Evolutionary conservation across 2,888 invertebrate genomes (phyloP), one percentile per base, ranked within the genome.

Genomic region (Agrotis puta): DNA sequence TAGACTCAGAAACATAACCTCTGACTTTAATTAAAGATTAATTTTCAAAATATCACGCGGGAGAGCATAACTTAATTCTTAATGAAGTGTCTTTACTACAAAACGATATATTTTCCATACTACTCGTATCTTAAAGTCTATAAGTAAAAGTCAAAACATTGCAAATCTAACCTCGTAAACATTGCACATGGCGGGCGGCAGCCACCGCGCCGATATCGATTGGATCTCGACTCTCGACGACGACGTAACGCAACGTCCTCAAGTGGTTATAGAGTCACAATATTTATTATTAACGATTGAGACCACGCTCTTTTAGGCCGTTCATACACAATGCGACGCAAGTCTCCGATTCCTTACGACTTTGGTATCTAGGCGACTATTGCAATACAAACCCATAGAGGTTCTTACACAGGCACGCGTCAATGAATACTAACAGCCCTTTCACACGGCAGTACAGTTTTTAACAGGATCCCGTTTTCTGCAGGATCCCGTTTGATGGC

Each of bases 151-250:
- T 57, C 18, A 47, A 63, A 62, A 48, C 74, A 48, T 62, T 51
- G 51, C 80, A 74, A 53, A 18, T 43, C 51, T 70, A 77, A 77
- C 78, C 78, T 77, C 62, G 50, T 77, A 50, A 58, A 78, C 58
- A 77, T 65, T 77, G 78, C 77, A 78, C 81, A 72, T 79, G 79
- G 82, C 83, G 24, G 54, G 53, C 53, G 70, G 20, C 27, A 48
- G 51, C 11, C 53, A 58, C 67, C 24, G 58, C 64, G 57, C 57
- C 22, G 43, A 24, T 79, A 79, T 79, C 74, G 79, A 82, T 79
- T 72, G 53, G 47, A 51, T 79, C 63, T 65, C 56, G 39, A 39
- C 33, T 7, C 7, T 9, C 39, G 39, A 39, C 45, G 39, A 39
- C 45, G 54, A 39, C 59, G 63, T 53, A 62, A 79, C 48, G 48